These are phyloP conservation scores for Contarinia nasturtii DNA, from an alignment of 1,140 invertebrate genomes.

Conservation along the genomic window DNA sequence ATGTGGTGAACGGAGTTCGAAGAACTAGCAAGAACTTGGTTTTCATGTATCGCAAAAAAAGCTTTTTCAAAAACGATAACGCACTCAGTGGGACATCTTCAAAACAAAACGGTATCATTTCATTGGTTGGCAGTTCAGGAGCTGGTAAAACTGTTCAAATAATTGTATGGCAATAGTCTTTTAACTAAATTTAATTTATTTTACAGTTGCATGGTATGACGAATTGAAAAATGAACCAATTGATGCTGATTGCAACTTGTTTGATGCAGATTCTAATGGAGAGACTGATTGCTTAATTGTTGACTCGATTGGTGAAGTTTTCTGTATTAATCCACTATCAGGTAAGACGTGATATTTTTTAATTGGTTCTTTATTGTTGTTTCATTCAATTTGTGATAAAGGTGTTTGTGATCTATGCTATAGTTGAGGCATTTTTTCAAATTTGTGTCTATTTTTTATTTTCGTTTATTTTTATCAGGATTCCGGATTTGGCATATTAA, in stretches of 20 bases:
- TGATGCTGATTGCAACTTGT: slow-evolving; percentile 44
- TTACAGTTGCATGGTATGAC: slow-evolving; percentile 37
- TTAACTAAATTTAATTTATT: too few relatives aligned
- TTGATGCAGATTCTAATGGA: slow-evolving; percentile 49
- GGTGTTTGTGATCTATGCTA: too few relatives aligned
- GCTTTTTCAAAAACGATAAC: slow-evolving; percentile 31
- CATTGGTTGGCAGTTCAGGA: slow-evolving; percentile 40
- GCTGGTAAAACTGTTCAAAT: slow-evolving; percentile 5
- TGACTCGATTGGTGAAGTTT: slow-evolving; percentile 42
- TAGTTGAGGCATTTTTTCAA: too few relatives aligned
- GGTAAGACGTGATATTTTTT: too few relatives aligned
- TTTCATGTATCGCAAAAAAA: slow-evolving; percentile 43
- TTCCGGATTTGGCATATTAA: slow-evolving; percentile 38
- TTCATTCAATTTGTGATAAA: too few relatives aligned
- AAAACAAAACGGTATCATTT: slow-evolving; percentile 31
- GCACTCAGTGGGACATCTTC: slow-evolving; percentile 24
- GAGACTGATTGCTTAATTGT: slow-evolving; percentile 49
- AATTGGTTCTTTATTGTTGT: too few relatives aligned
- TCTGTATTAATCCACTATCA: slow-evolving; percentile 44
- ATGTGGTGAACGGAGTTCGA: slow-evolving; percentile 37
- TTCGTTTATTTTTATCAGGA: too few relatives aligned
- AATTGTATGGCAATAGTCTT: too few relatives aligned
- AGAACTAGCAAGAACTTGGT: slow-evolving; percentile 43
- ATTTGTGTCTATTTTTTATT: too few relatives aligned
- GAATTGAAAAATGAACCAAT: slow-evolving; percentile 37